Conservation (phyloP, 2,888 invertebrate species). For the Gastrophysa polygoni region DNA sequence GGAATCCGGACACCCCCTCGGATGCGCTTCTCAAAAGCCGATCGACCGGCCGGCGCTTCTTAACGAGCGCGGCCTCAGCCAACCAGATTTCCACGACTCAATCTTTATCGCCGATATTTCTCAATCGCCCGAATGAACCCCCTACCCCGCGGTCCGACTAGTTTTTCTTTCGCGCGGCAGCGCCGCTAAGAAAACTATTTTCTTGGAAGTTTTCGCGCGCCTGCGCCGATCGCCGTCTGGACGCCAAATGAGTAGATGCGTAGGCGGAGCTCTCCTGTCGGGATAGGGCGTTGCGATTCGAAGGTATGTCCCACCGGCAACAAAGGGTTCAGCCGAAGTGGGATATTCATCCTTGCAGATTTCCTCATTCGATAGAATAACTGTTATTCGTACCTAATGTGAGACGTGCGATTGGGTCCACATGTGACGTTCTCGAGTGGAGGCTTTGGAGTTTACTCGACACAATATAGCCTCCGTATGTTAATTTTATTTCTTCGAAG, state of each 20-base stretch:
- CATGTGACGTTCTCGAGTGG: constrained; percentile 46
- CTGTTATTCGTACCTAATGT: constrained; percentile 42
- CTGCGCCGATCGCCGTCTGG: constrained; percentile 49
- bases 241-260: constrained; percentile 54
- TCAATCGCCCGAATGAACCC: constrained; percentile 33
- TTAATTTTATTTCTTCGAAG: constrained; percentile 45
- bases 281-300: constrained; percentile 54
- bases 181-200: constrained; percentile 28
- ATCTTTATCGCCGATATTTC: constrained; percentile 44
- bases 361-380: constrained; percentile 54
- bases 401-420: constrained; percentile 49
- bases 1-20: constrained; percentile 51
- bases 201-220: constrained; percentile 46
- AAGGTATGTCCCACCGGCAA: constrained; percentile 56
- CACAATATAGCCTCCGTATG: constrained; percentile 46
- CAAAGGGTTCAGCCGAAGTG: constrained; percentile 54
- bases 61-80: constrained; percentile 54
- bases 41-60: constrained; percentile 53
- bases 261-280: constrained; percentile 54
- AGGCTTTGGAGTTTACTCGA: constrained; percentile 28
- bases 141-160: not conserved
- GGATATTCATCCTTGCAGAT: constrained; percentile 59
- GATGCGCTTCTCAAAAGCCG: constrained; percentile 53
- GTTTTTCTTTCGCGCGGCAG: not conserved
- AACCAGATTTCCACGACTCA: constrained; percentile 51